phyloP scores from a whole-genome alignment of 2,113 vertebrate species.

The Anguilla rostrata region DNA sequence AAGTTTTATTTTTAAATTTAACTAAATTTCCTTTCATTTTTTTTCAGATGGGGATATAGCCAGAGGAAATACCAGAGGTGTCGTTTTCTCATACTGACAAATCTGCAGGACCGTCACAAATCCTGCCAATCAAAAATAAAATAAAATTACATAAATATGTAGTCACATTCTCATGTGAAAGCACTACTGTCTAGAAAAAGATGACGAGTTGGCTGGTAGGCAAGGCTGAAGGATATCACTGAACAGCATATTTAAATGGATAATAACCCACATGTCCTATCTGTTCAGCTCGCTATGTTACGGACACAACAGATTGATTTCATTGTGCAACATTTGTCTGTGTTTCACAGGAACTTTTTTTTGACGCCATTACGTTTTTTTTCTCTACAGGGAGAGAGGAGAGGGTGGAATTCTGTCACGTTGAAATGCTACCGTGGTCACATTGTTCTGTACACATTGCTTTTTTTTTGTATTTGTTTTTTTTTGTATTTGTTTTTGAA shows the following conservation, averaged over 20 bases:
- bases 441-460: not conserved
- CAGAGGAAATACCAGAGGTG: not conserved
- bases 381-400: not conserved
- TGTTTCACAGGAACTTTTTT: not conserved
- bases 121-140: slow-evolving; percentile 33
- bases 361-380: not conserved
- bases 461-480: not conserved
- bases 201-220: slow-evolving; percentile 16
- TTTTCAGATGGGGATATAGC: too few relatives aligned
- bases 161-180: slow-evolving; percentile 42
- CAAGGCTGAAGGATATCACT: not conserved
- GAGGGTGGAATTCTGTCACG: not conserved
- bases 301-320: not conserved
- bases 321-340: not conserved
- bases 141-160: slow-evolving; percentile 24
- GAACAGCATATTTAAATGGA: not conserved
- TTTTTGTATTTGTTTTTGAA: not conserved
- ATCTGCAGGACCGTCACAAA: slow-evolving; percentile 28
- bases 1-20: too few relatives aligned
- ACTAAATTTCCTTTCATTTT: too few relatives aligned
- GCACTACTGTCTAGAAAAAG: slow-evolving; percentile 17
- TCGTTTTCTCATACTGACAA: slow-evolving; percentile 26
- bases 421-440: not conserved
- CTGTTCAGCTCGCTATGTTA: not conserved
- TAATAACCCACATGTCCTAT: not conserved